Percentiles rank a stretch among this genome's conserved stretches.
These are phyloP conservation scores for Thunnus thynnus DNA, from an alignment of 2,113 vertebrate species.

Conservation along the genomic window DNA sequence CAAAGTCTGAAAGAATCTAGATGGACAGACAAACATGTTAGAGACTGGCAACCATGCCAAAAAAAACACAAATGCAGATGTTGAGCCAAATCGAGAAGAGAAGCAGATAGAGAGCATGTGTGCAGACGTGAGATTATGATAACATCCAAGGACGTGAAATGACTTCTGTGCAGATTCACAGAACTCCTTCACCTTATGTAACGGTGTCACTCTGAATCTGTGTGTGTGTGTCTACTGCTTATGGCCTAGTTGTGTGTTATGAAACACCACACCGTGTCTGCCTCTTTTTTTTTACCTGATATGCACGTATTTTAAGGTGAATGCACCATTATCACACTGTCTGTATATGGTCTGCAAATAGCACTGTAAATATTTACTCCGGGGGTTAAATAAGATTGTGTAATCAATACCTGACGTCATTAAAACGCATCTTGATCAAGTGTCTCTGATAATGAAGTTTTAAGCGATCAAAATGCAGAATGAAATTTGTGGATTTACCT, in stretches of 20 bases:
- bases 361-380: constrained; percentile 25
- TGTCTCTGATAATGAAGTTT: too few relatives aligned
- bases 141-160: neutral
- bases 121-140: constrained; percentile 9
- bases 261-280: constrained; percentile 16
- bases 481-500: constrained; percentile 74
- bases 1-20: constrained; percentile 75
- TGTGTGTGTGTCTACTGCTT: neutral
- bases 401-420: neutral
- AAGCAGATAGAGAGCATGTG: neutral
- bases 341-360: neutral
- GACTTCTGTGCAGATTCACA: neutral
- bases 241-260: constrained; percentile 34
- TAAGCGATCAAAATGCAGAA: too few relatives aligned
- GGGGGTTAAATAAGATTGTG: neutral
- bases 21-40: neutral
- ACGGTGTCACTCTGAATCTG: neutral
- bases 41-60: neutral
- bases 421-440: too few relatives aligned
- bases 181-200: constrained; percentile 22
- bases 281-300: too few relatives aligned
- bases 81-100: neutral
- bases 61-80: neutral
- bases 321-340: neutral
- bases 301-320: neutral